Evolutionary conservation across 2,113 vertebrate genomes (phyloP), one percentile per base, ranked within the genome.

Genomic region (Epinephelus lanceolatus): DNA sequence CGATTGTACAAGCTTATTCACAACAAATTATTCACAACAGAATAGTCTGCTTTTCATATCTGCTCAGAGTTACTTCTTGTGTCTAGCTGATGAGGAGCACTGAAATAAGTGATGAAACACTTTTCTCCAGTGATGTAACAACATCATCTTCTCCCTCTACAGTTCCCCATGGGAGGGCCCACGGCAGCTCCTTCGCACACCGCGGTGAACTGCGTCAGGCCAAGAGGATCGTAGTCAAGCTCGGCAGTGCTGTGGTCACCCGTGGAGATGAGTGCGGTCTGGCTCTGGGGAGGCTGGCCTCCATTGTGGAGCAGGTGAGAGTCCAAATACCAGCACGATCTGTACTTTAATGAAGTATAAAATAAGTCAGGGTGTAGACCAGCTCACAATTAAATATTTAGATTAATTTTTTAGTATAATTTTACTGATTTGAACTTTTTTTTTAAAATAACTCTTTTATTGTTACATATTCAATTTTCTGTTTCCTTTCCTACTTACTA

Each of bases 251-350:
- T 0, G 98, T 99, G 75, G 97, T 99, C 70, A 99, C 98, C 47
- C 96, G 98, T 23, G 98, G 98, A 0, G 98, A 99, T 83, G 98
- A 99, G 62, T 99, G 98, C 42, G 98, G 98, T 68, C 93, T 99
- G 84, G 98, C 98, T 0, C 93, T 99, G 30, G 98, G 98, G 6
- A 96, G 98, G 65, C 94, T 99, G 84, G 98, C 98, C 4, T 99
- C 98, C 27, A 98, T 99, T 66, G 98, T 99, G 49, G 98, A 99
- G 92, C 98, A 99, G 97, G 98, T 99, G 93, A 95, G 82, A 59
- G 13, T 5, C 14, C 10, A 19, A 80, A 12, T 17, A 49, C 21
- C 3, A 25, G 21, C 15, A 27, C 3, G 10, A 25, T 18, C 60
- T 68, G 19, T 12, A 27, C 9, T 10, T 77, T 2, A 37, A 37